Evolutionary conservation across 2,113 vertebrate genomes (phyloP).

Genomic region (Athene cunicularia): DNA sequence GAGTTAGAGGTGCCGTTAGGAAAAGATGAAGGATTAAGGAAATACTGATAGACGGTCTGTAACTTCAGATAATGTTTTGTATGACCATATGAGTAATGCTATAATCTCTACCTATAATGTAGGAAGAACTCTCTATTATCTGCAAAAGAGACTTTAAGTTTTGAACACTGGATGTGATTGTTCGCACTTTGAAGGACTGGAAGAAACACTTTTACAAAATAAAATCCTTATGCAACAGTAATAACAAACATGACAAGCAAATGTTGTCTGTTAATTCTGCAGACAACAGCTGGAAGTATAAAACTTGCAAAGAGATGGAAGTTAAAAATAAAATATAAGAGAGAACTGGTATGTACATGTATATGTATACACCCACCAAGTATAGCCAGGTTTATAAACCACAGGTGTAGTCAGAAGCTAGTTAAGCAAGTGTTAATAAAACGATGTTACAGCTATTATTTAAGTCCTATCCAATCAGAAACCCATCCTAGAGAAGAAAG

Average conservation of each 20-base stretch:
- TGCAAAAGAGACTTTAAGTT: neutral
- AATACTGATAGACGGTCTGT: neutral
- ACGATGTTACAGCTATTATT: neutral
- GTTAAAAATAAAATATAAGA: neutral
- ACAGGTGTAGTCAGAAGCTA: neutral
- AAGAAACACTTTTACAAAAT: neutral
- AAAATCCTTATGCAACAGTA: neutral
- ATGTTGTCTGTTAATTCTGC: neutral
- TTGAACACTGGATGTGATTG: neutral
- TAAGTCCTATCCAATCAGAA: neutral
- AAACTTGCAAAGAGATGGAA: neutral
- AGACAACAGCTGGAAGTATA: neutral
- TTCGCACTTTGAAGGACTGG: neutral
- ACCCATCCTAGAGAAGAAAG: neutral
- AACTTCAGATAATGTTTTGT: neutral
- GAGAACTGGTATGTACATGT: neutral
- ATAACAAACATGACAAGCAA: neutral
- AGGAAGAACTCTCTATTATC: neutral
- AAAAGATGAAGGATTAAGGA: neutral
- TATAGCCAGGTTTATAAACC: neutral
- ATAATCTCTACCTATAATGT: neutral
- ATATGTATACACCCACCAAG: neutral
- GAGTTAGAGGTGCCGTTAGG: neutral
- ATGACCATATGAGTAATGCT: neutral
- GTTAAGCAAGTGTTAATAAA: neutral